Base-by-base conservation (phyloP, 2,888 invertebrate genomes). In the Cyclophora albipunctata region DNA sequence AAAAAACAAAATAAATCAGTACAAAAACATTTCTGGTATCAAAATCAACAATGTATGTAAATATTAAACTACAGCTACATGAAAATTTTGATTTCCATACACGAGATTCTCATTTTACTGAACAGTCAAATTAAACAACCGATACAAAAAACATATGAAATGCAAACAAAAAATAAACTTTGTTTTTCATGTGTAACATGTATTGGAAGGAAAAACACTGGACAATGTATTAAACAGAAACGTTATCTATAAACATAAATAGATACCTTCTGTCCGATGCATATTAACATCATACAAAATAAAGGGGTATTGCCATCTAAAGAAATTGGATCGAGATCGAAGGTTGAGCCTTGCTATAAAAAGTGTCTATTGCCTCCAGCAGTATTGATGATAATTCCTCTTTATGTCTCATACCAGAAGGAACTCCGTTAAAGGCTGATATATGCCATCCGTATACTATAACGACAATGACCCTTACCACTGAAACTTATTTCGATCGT, bases 331-430 rank as follows among this genome's bases (percentile, higher is more conserved):
- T 73, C 68, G 59, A 57, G 52, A 68, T 66, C 66, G 66, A 58
- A 60, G 60, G 67, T 67, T 66, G 67, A 70, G 69, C 66, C 62
- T 56, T 60, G 57, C 67, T 66, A 69, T 78, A 78, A 75, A 77
- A 69, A 75, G 67, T 71, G 64, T 66, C 67, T 71, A 73, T 73
- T 71, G 75, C 71, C 67, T 73, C 69, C 66, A 67, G 73, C 67
- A 71, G 72, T 75, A 78, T 78, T 77, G 79, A 77, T 78, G 74
- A 74, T 78, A 73, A 79, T 77, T 78, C 71, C 74, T 74, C 68
- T 78, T 78, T 78, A 78, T 76, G 64, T 70, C 65, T 66, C 69
- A 72, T 73, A 69, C 64, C 57, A 68, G 62, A 63, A 62, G 64
- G 63, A 71, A 72, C 66, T 63, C 58, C 69, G 52, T 67, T 72